Percentiles rank a stretch among this genome's conserved stretches.
Evolutionary conservation across 1,140 invertebrate species (phyloP).

Genomic region (Drosophila burlai): DNA sequence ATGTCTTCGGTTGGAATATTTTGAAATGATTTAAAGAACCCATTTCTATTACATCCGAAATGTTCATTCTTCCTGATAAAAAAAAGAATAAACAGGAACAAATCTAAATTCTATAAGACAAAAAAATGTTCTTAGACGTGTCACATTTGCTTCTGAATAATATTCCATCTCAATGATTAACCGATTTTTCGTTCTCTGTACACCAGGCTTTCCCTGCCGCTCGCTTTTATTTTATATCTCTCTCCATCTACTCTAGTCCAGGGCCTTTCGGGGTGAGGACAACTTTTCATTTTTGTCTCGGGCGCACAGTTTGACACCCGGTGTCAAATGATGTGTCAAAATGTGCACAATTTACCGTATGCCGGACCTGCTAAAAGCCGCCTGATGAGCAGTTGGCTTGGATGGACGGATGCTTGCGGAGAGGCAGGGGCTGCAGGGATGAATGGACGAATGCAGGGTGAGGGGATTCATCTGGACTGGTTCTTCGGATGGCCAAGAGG

Average conservation of each 20-base stretch:
- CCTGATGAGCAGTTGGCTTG: conserved; percentile 29
- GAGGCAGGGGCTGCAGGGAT: neutral
- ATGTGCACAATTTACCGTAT: conserved; percentile 77
- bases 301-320: conserved; percentile 69
- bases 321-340: conserved; percentile 82
- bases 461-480: conserved; percentile 4
- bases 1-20: no score
- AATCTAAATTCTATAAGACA: neutral
- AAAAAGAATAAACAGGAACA: no score
- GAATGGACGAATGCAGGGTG: neutral
- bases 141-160: neutral
- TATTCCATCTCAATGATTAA: no score
- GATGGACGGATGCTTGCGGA: neutral
- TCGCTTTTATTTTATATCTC: conserved; percentile 30
- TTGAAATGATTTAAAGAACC: no score
- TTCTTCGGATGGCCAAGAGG: neutral
- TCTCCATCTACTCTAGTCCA: neutral
- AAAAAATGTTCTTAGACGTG: neutral
- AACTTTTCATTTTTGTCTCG: conserved; percentile 78
- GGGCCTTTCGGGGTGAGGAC: conserved; percentile 11
- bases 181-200: conserved; percentile 1
- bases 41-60: no score
- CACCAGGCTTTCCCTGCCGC: neutral
- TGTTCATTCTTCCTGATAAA: no score
- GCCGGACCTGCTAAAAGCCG: conserved; percentile 50